Conservation (phyloP, 2,888 invertebrate species). For the Lamproptera curius region DNA sequence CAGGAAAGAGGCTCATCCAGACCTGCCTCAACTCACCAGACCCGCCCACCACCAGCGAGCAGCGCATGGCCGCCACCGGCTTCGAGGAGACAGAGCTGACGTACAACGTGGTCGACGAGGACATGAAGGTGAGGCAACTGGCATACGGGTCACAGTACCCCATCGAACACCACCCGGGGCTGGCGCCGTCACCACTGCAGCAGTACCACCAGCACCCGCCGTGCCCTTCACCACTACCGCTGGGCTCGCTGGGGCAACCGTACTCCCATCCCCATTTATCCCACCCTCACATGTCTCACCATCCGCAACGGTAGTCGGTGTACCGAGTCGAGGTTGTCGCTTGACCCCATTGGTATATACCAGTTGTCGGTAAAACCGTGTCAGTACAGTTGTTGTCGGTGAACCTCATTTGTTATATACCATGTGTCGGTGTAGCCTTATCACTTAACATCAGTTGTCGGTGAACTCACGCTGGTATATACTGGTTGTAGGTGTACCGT, state of each 20-base stretch:
- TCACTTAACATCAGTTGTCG: too few species aligned
- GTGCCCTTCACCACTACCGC: conserved; percentile 86
- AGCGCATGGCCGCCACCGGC: conserved; percentile 98
- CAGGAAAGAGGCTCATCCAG: conserved; percentile 98
- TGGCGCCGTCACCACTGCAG: conserved; percentile 81
- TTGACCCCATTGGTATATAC: too few species aligned
- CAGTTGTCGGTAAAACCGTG: too few species aligned
- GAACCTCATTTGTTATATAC: too few species aligned
- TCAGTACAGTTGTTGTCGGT: too few species aligned
- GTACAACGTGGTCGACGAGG: conserved; percentile 96
- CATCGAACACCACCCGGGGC: conserved; percentile 81
- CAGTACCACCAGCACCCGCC: conserved; percentile 86
- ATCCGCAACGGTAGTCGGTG: conserved; percentile 87
- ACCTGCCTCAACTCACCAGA: conserved; percentile 99
- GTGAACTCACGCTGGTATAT: too few species aligned
- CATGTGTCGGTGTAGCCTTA: too few species aligned
- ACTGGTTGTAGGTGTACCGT: too few species aligned
- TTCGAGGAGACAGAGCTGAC: conserved; percentile 99
- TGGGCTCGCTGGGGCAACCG: conserved; percentile 69
- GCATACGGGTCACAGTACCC: conserved; percentile 89
- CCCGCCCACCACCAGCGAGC: conserved; percentile 91
- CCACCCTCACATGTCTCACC: conserved; percentile 86
- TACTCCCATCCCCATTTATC: conserved; percentile 76
- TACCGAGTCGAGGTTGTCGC: background rate
- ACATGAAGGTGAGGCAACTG: conserved; percentile 98